phyloP scores from a whole-genome alignment of 92 coral and sea anemone genomes.

The Actinostola sp. region DNA sequence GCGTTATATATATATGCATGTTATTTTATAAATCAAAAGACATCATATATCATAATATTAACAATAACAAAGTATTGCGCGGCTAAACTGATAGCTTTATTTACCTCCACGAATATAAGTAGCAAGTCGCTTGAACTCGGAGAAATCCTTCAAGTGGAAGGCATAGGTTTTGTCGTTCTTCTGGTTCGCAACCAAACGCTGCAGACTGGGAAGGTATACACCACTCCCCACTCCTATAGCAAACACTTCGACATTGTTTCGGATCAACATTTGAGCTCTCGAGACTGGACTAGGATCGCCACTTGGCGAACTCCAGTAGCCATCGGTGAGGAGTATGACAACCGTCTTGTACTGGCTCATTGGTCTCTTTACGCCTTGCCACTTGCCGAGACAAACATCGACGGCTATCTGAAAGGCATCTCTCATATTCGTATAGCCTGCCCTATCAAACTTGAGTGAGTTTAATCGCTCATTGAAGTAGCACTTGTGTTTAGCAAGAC shows the following conservation, averaged over 20 bases:
- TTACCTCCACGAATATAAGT: slow-evolving; percentile 82
- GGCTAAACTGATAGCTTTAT: background rate
- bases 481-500: slow-evolving; percentile 54
- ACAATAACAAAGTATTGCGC: no score
- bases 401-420: slow-evolving; percentile 54
- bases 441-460: slow-evolving; percentile 14
- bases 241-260: slow-evolving; percentile 47
- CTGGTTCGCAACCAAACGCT: slow-evolving; percentile 26
- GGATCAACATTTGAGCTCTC: slow-evolving; percentile 33
- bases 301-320: slow-evolving; percentile 58
- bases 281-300: slow-evolving; percentile 37
- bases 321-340: slow-evolving; percentile 71
- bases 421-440: slow-evolving; percentile 67
- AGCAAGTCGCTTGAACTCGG: slow-evolving; percentile 69
- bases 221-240: slow-evolving; percentile 69
- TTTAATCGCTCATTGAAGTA: slow-evolving; percentile 64
- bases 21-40: no score
- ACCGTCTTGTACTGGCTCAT: slow-evolving; percentile 47
- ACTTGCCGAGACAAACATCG: slow-evolving; percentile 39
- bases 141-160: slow-evolving; percentile 58
- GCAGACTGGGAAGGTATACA: slow-evolving; percentile 24
- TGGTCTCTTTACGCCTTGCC: slow-evolving; percentile 41
- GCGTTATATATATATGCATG: no score
- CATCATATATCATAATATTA: no score
- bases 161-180: slow-evolving; percentile 36